Evolutionary conservation across 2,888 invertebrate genomes (phyloP), one percentile per base, ranked within the genome.

Genomic region (Acleris cristana): DNA sequence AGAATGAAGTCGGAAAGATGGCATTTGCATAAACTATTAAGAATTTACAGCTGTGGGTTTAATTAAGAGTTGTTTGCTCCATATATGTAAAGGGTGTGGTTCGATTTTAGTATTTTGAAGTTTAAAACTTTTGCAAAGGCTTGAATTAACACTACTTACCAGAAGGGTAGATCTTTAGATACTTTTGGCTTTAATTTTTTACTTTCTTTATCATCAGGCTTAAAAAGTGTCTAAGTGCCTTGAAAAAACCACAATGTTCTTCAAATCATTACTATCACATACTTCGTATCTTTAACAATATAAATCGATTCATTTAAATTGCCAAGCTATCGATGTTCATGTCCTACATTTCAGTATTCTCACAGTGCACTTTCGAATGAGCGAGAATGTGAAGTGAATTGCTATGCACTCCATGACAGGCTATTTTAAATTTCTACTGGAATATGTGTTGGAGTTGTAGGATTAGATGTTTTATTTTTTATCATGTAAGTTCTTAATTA

Each of bases 11-110:
- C 71, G 71, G 74, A 75, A 71, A 68, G 70, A 51, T 52, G 76
- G 80, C 80, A 81, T 90, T 91, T 87, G 84, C 91, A 90, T 91
- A 89, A 88, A 89, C 89, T 88, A 89, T 89, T 89, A 87, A 87
- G 85, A 86, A 87, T 89, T 88, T 85, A 81, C 87, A 87, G 84
- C 85, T 84, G 87, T 76, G 62, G 66, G 65, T 72, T 77, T 78
- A 75, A 73, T 79, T 73, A 54, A 54, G 14, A 53, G 8, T 52
- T 2, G 5, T 34, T 14, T 52, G 44, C 44, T 53, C 8, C 40
- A 57, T 57, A 40, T 12, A 12, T 3, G 45, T 45, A n/a, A 48
- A 16, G 18, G 18, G 18, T 48, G 7, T 48, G 48, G 8, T 7
- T 18, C n/a, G 40, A 3, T 12, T 40, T 12, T 10, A 40, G 12